Conservation (phyloP, 2,888 invertebrate species). For the Choristoneura rosaceana region DNA sequence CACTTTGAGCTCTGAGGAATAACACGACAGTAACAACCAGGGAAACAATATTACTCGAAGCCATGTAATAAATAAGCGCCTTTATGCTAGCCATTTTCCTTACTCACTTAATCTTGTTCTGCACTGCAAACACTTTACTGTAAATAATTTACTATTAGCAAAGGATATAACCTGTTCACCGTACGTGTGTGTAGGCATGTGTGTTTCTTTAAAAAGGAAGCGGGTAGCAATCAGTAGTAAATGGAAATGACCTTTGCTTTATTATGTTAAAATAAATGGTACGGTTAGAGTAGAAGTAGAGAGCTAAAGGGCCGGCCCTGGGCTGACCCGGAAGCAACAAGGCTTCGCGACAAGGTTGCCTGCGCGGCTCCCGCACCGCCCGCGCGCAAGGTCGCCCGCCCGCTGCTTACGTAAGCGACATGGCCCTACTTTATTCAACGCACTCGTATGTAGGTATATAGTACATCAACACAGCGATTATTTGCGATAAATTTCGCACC, state of each 20-base stretch:
- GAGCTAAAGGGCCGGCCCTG: constrained; percentile 72
- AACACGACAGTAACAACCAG: background rate
- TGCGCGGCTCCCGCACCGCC: constrained; percentile 43
- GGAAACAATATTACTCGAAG: background rate
- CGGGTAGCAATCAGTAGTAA: background rate
- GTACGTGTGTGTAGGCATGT: background rate
- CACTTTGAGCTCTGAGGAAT: background rate
- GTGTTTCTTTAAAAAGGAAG: background rate
- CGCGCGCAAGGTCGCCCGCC: constrained; percentile 58
- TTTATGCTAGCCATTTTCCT: background rate
- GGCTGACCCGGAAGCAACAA: constrained; percentile 76
- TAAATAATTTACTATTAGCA: background rate
- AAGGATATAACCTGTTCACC: background rate
- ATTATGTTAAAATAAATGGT: constrained; percentile 20
- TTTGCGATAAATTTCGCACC: constrained; percentile 14
- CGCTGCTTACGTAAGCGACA: constrained; percentile 69
- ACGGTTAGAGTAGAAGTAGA: constrained; percentile 44
- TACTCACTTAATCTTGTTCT: background rate
- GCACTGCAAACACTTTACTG: background rate
- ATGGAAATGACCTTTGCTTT: constrained; percentile 20
- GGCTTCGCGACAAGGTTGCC: constrained; percentile 77
- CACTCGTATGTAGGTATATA: constrained; percentile 44
- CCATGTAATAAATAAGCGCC: background rate
- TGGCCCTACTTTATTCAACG: constrained; percentile 59
- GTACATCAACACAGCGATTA: constrained; percentile 28